phyloP scores from a whole-genome alignment of 1,140 invertebrate genomes.

The Eueides isabella region DNA sequence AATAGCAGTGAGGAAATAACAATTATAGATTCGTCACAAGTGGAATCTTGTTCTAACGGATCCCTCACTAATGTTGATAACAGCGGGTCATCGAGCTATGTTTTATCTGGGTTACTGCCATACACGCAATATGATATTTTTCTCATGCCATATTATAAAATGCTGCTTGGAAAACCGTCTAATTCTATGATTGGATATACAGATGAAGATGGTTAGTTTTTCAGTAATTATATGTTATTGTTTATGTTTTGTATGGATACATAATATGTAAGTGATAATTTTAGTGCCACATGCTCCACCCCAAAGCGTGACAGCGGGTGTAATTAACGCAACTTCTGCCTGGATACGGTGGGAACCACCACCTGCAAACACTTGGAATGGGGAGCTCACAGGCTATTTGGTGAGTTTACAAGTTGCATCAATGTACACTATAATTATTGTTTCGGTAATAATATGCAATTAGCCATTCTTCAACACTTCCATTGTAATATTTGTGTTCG shows the following conservation, averaged over 20 bases:
- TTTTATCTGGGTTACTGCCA: conserved; percentile 85
- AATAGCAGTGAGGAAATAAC: conserved; percentile 63
- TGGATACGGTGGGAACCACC: conserved; percentile 90
- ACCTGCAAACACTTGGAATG: conserved; percentile 87
- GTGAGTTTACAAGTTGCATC: conserved; percentile 70
- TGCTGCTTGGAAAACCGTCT: conserved; percentile 89
- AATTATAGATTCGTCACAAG: conserved; percentile 57
- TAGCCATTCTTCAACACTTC: not conserved
- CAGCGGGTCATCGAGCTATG: conserved; percentile 83
- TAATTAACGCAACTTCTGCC: conserved; percentile 89
- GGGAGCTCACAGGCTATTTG: conserved; percentile 90
- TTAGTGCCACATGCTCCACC: conserved; percentile 86
- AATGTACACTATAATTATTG: not conserved
- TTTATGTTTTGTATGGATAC: not conserved
- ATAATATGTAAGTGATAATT: conserved; percentile 48
- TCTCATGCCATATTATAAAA: conserved; percentile 90
- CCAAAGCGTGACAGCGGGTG: conserved; percentile 88
- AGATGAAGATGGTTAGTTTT: conserved; percentile 86
- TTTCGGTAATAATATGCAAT: not conserved
- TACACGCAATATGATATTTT: conserved; percentile 90
- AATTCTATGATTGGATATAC: conserved; percentile 88
- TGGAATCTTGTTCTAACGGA: conserved; percentile 67
- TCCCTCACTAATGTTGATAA: conserved; percentile 85
- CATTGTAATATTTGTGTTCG: not conserved
- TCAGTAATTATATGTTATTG: not conserved